Percentiles rank a stretch among this genome's conserved stretches.
Conservation (phyloP, 2,888 invertebrate species). For the Nezara viridula region DNA sequence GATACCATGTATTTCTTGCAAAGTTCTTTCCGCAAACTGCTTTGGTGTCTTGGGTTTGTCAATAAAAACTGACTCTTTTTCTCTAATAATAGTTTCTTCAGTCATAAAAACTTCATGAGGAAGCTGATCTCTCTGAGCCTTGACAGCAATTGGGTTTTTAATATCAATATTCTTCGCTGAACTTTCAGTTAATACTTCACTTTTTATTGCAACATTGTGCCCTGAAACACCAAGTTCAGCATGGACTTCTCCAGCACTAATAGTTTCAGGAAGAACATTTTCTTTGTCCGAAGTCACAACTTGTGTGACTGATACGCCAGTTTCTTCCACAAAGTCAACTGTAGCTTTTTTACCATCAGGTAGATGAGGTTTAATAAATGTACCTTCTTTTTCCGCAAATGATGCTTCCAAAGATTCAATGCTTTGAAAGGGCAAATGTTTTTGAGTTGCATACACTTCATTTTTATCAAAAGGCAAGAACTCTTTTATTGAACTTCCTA, state of each 20-base stretch:
- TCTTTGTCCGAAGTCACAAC: constrained; percentile 71
- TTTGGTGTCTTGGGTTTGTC: constrained; percentile 67
- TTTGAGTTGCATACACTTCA: constrained; percentile 66
- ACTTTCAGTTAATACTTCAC: constrained; percentile 70
- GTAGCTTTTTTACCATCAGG: constrained; percentile 67
- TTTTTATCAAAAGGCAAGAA: constrained; percentile 67
- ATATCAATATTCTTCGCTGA: constrained; percentile 66
- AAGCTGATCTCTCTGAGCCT: constrained; percentile 70
- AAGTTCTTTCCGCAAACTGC: constrained; percentile 67
- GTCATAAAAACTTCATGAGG: constrained; percentile 73
- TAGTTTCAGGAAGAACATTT: constrained; percentile 67
- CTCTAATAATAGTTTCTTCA: constrained; percentile 70
- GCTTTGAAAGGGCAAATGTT: constrained; percentile 67
- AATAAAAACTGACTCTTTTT: constrained; percentile 69
- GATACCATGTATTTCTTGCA: constrained; percentile 68
- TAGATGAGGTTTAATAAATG: constrained; percentile 68
- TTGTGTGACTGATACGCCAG: constrained; percentile 70
- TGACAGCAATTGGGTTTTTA: constrained; percentile 66
- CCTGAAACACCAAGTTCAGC: constrained; percentile 68
- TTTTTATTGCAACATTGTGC: constrained; percentile 71
- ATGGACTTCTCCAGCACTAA: constrained; percentile 67
- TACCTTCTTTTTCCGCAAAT: constrained; percentile 66
- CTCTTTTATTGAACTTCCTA: constrained; percentile 68
- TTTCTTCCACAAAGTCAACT: constrained; percentile 66
- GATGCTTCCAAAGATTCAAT: constrained; percentile 67